Evolutionary conservation across 2,888 invertebrate genomes (phyloP), one percentile per base, ranked within the genome.

Genomic region (Argynnis bischoffii): DNA sequence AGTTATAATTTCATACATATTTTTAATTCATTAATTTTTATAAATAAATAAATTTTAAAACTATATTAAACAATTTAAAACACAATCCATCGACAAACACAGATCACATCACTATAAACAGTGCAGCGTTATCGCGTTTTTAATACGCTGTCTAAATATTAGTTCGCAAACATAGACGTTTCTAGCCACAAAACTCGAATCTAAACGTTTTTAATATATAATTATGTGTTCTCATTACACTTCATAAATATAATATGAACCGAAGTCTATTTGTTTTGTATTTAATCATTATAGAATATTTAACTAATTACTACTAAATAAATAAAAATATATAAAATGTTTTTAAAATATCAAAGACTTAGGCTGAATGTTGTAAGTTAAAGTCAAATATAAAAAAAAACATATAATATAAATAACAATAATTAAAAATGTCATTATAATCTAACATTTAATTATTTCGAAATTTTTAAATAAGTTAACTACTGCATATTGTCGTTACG

Each of bases 41-140:
- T 21, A 16, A n/a, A 3, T 18, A 47, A 21, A 15, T 47, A 16
- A 15, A 21, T 21, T 15, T 59, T 21, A 21, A 21, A 57, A 57
- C 3, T 15, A 8, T 18, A 47, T 21, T 1, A 14, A 18, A 46
- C 3, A 18, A 18, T 63, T 47, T 72, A 73, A 76, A 41, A 76
- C 66, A 72, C 31, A 63, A 51, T 55, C 16, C 63, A 35, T 53
- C 46, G 57, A 53, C 69, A 64, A 18, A 59, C 35, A 41, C 31
- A 26, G 5, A 61, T 63, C 71, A 67, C 85, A 82, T 76, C 87
- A 77, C 87, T 87, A 83, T 18, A 48, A 63, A 57, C 76, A 76
- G 75, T 90, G 89, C 90, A 87, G 77, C 76, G 79, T 88, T 89
- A 89, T 90, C 90, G 82, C 83, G 76, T 83, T 85, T 83, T 85